These are phyloP conservation scores for Oreochromis mossambicus DNA, from an alignment of 2,797 vertebrate species.

Conservation along the genomic window DNA sequence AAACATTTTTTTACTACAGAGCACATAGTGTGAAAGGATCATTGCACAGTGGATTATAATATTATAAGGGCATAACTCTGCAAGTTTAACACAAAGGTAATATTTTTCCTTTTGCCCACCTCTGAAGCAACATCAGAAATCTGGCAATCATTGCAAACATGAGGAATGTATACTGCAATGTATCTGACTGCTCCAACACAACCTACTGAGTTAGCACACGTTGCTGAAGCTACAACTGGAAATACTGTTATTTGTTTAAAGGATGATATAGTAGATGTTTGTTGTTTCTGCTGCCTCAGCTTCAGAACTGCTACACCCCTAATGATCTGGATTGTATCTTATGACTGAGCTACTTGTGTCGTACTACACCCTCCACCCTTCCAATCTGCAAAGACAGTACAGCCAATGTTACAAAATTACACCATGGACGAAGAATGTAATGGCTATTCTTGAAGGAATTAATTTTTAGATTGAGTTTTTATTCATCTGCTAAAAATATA, in stretches of 20 bases:
- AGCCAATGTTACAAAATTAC: neutral
- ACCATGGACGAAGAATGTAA: accelerated
- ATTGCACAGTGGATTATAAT: neutral
- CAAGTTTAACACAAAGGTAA: neutral
- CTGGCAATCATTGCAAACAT: neutral
- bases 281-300: neutral
- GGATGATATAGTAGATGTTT: neutral
- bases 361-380: neutral
- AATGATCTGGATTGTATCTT: neutral
- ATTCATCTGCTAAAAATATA: neutral
- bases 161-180: neutral
- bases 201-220: neutral
- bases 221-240: neutral
- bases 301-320: neutral
- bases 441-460: neutral
- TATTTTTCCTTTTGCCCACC: neutral
- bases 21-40: neutral
- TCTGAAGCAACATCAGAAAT: neutral
- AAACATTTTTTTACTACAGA: neutral
- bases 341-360: neutral
- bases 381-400: neutral
- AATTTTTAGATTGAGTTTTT: neutral
- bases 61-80: neutral
- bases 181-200: neutral
- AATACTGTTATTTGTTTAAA: neutral